phyloP scores from a whole-genome alignment of 2,113 vertebrate species.

The Laticauda colubrina region DNA sequence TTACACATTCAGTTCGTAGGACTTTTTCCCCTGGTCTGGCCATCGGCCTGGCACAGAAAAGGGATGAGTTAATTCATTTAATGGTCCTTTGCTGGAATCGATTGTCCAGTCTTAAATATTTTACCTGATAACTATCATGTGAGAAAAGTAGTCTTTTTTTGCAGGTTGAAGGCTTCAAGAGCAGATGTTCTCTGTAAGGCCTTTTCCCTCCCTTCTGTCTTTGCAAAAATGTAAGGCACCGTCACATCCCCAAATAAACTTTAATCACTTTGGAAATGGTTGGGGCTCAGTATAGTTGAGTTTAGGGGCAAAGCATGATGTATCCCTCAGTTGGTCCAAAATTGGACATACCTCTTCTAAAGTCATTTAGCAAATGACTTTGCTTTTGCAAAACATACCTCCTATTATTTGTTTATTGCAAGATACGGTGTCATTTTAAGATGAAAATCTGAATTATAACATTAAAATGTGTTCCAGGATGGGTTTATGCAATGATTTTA shows the following conservation, averaged over 20 bases:
- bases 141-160: background rate
- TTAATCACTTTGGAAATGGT: no score
- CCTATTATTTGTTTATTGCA: background rate
- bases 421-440: background rate
- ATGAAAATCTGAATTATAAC: background rate
- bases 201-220: background rate
- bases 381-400: no score
- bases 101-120: background rate
- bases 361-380: no score
- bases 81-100: background rate
- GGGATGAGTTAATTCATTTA: background rate
- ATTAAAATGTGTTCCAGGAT: background rate
- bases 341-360: no score
- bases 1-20: background rate
- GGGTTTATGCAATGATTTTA: background rate
- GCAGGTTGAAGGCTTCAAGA: background rate
- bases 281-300: no score
- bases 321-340: no score
- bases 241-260: no score
- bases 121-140: background rate
- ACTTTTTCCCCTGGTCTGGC: no score
- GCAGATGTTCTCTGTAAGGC: background rate
- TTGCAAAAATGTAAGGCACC: background rate
- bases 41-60: no score
- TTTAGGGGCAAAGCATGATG: no score